Conservation (phyloP, 2,888 invertebrate species). For the Silvanus unidentatus region DNA sequence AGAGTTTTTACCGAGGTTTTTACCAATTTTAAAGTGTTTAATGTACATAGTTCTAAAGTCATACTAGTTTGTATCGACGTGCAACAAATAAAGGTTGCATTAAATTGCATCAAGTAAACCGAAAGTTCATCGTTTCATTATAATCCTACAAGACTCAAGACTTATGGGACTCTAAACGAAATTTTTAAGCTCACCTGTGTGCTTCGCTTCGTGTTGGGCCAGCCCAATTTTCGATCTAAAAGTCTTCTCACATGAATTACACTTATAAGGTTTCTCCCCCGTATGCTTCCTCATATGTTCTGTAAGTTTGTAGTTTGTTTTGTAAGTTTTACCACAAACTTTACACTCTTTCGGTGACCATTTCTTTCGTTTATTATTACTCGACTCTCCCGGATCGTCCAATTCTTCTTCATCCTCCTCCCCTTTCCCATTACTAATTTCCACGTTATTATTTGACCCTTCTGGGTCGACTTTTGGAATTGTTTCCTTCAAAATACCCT, state of each 20-base stretch:
- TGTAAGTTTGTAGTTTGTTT: conserved; percentile 55
- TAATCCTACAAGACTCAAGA: too few relatives aligned
- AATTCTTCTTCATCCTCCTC: conserved; percentile 22
- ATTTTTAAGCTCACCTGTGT: conserved; percentile 45
- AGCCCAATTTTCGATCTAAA: conserved; percentile 57
- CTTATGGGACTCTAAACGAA: too few relatives aligned
- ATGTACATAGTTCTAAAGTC: too few relatives aligned
- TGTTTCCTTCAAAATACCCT: neutral
- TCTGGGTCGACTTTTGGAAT: conserved; percentile 16
- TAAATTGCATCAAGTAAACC: too few relatives aligned
- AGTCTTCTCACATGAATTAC: conserved; percentile 52
- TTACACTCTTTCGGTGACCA: conserved; percentile 50
- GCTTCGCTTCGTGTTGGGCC: conserved; percentile 56
- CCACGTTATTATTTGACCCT: conserved; percentile 22
- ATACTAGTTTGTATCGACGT: too few relatives aligned
- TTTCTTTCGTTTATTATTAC: conserved; percentile 25
- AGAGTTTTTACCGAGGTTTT: too few relatives aligned
- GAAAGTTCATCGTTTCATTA: too few relatives aligned
- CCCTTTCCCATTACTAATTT: conserved; percentile 21
- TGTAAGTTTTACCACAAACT: conserved; percentile 54
- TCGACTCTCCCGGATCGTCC: conserved; percentile 16
- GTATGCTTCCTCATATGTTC: conserved; percentile 58
- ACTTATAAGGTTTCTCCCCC: conserved; percentile 56
- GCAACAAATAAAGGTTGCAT: too few relatives aligned
- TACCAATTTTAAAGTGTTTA: too few relatives aligned